A percentile compares a stretch with the other conserved stretches of the same genome.
phyloP scores from a whole-genome alignment of 2,113 vertebrate species.

The Anhinga anhinga region DNA sequence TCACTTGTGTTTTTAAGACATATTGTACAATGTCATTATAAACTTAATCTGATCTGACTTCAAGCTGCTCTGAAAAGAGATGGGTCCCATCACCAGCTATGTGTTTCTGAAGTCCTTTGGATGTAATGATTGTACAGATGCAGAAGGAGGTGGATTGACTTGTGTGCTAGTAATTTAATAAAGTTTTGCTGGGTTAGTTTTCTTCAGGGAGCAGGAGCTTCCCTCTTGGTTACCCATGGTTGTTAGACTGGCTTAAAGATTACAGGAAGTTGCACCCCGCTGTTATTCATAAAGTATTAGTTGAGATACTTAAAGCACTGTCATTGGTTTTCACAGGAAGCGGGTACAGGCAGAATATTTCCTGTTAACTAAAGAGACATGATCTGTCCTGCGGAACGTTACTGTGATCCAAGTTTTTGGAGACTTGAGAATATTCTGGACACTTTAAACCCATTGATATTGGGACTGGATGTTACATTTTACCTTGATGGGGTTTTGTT shows the following conservation, averaged over 20 bases:
- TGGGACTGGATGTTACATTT: not conserved
- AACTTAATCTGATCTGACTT: not conserved
- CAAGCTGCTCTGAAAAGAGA: not conserved
- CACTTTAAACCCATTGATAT: not conserved
- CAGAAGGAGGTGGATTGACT: not conserved
- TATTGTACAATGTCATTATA: not conserved
- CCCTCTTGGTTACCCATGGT: not conserved
- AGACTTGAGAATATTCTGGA: not conserved
- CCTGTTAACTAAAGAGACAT: not conserved
- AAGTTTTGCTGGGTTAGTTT: not conserved
- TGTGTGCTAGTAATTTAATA: not conserved
- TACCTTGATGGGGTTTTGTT: not conserved
- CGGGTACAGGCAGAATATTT: not conserved
- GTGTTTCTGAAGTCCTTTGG: not conserved
- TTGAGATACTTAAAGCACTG: not conserved
- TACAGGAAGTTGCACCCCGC: not conserved
- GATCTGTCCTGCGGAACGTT: not conserved
- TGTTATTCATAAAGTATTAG: not conserved
- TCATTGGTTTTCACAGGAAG: not conserved
- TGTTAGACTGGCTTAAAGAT: not conserved
- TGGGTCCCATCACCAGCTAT: not conserved
- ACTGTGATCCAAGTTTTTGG: not conserved
- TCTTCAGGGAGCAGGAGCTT: not conserved
- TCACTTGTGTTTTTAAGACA: not conserved
- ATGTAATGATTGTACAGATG: not conserved